These are phyloP conservation scores for Oscheius onirici DNA, from an alignment of 2,888 invertebrate species.

Conservation along the genomic window DNA sequence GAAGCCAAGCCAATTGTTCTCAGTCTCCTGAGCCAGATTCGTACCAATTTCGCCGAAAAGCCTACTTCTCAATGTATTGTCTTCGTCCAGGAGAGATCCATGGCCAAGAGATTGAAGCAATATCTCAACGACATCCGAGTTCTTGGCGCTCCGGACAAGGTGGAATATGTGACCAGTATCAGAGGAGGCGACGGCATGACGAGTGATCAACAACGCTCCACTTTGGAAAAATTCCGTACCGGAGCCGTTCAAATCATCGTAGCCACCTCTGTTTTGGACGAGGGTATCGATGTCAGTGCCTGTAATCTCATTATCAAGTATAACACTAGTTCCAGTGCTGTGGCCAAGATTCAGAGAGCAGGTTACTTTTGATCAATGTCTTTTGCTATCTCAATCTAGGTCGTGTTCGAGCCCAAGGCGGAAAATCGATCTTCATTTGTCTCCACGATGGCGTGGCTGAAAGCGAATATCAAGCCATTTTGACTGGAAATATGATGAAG, in stretches of 20 bases:
- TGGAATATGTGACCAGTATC: slow-evolving; percentile 42
- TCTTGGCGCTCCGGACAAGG: slow-evolving; percentile 15
- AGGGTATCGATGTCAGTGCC: slow-evolving; percentile 66
- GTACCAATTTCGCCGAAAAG: slow-evolving; percentile 30
- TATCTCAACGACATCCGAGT: slow-evolving; percentile 38
- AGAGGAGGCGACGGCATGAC: slow-evolving; percentile 40
- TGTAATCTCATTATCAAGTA: slow-evolving; percentile 71
- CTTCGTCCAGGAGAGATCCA: slow-evolving; percentile 48
- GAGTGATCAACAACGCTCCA: slow-evolving; percentile 38
- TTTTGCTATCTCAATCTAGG: no score
- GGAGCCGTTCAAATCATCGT: slow-evolving; percentile 55
- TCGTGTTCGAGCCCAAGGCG: slow-evolving; percentile 65
- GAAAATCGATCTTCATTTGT: slow-evolving; percentile 58
- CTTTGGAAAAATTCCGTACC: slow-evolving; percentile 48
- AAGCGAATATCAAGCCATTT: slow-evolving; percentile 49
- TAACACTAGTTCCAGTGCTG: slow-evolving; percentile 62
- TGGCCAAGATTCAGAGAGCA: slow-evolving; percentile 56
- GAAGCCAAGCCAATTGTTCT: neutral
- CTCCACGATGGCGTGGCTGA: slow-evolving; percentile 50
- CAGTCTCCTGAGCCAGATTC: slow-evolving; percentile 9
- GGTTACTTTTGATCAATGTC: no score
- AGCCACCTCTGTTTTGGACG: slow-evolving; percentile 69
- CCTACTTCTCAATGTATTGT: slow-evolving; percentile 45
- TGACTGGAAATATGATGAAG: slow-evolving; percentile 36
- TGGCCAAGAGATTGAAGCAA: slow-evolving; percentile 40